Evolutionary conservation across 2,113 vertebrate species (phyloP), one percentile per base, ranked within the genome.

Genomic region (Clupea harengus): DNA sequence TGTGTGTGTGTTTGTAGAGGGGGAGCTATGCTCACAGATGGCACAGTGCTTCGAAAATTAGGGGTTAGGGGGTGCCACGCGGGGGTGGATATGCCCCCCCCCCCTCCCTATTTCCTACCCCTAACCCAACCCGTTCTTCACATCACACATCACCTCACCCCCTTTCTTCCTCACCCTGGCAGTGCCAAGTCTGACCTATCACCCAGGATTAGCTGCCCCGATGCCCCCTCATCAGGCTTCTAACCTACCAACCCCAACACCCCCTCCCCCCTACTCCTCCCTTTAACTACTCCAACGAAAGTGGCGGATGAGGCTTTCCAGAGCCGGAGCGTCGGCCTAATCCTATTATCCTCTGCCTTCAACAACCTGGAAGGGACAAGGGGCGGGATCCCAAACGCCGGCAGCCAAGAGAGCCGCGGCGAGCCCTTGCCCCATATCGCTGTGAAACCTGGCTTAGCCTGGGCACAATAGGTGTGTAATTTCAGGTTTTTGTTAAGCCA

Each of bases 381-480:
- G 25, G 25, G 72, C 3, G 28, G 72, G 72, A 32, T 3, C 28
- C 11, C 4, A 11, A 18, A 11, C 28, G 96, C 91, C 91, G 89
- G 92, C 92, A 94, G 95, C 95, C 94, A 94, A 95, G 94, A 96
- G 94, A 95, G 95, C 96, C 87, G 91, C 92, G 93, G 95, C 93
- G 94, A 93, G 94, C 95, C 95, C 93, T 93, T 78, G 72, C 72
- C 72, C 72, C 72, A 18, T 78, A 94, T 95, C 83, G 88, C 96
- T 95, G 95, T 94, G 96, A 97, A 97, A 95, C 96, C 93, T 91
- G 94, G 97, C 95, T 98, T 97, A 99, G 95, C 95, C 91, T 91
- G 86, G 92, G 94, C 96, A 98, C 97, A 98, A 98, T 98, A 97
- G 96, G 97, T 97, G 97, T 98, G 97, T 98, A 98, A 99, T 98